Evolutionary conservation across 2,113 vertebrate species (phyloP).

Genomic region (Nibea albiflora): DNA sequence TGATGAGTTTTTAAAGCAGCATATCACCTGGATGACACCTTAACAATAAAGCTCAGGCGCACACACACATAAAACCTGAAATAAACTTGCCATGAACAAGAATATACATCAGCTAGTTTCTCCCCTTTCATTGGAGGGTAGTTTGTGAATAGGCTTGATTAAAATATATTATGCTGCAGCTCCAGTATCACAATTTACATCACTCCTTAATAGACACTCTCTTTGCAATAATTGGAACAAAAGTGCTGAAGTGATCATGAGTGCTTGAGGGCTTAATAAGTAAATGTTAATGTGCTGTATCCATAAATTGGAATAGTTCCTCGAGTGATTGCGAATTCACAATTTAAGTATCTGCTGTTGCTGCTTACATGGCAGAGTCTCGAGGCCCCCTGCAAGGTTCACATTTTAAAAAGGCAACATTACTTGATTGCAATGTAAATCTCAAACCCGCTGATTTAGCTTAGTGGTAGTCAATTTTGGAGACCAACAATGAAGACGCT

Average conservation of each 20-base stretch:
- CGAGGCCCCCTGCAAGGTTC: constrained; percentile 34
- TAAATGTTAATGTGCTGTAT: constrained; percentile 69
- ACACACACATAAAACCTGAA: constrained; percentile 17
- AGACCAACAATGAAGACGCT: constrained; percentile 44
- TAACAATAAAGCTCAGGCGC: constrained; percentile 1
- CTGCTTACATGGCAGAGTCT: constrained; percentile 15
- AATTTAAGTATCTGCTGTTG: constrained; percentile 44
- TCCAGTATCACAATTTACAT: constrained; percentile 44
- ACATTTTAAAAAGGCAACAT: constrained; percentile 56
- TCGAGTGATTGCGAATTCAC: constrained; percentile 64
- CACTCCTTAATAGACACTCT: constrained; percentile 47
- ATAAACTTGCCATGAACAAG: constrained; percentile 27
- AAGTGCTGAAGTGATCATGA: constrained; percentile 65
- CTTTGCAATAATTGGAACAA: constrained; percentile 61
- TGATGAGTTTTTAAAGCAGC: constrained; percentile 13
- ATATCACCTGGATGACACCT: constrained; percentile 22
- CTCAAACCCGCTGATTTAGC: constrained; percentile 55
- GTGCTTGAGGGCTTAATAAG: constrained; percentile 64
- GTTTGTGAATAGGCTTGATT: constrained; percentile 44
- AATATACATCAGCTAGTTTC: constrained; percentile 28
- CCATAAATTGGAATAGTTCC: constrained; percentile 59
- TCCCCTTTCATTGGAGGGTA: constrained; percentile 24
- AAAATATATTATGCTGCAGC: constrained; percentile 45
- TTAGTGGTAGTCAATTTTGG: constrained; percentile 34
- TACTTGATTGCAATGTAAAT: constrained; percentile 75